Conservation (phyloP, 2,888 invertebrate genomes). For the Cistogaster globosa region DNA sequence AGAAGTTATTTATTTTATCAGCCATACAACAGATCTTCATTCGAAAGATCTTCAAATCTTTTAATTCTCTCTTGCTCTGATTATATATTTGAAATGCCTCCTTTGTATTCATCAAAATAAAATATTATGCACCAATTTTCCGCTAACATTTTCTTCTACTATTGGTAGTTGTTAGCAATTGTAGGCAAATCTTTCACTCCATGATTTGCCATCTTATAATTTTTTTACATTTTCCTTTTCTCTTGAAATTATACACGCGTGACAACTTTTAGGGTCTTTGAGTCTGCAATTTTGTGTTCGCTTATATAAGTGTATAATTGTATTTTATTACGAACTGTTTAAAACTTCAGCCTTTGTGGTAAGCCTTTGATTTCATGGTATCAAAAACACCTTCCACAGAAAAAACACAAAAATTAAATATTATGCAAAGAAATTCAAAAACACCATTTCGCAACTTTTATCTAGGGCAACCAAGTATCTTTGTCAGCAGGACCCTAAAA, state of each 20-base stretch:
- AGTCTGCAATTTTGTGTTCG: constrained; percentile 9
- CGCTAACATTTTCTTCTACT: neutral
- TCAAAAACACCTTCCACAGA: too few relatives aligned
- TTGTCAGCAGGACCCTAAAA: neutral
- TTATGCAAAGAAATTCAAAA: neutral
- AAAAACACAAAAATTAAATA: too few relatives aligned
- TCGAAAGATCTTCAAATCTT: too few relatives aligned
- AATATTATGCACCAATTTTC: neutral
- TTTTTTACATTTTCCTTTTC: constrained; percentile 8
- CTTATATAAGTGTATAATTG: neutral
- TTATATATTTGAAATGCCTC: too few relatives aligned
- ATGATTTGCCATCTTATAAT: neutral
- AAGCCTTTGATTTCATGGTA: too few relatives aligned
- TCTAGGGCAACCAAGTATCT: neutral
- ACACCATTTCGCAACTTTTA: neutral
- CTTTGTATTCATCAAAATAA: too few relatives aligned
- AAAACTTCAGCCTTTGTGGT: too few relatives aligned
- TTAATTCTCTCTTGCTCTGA: too few relatives aligned
- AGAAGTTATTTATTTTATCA: too few relatives aligned
- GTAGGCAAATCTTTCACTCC: neutral
- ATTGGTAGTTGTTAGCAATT: neutral
- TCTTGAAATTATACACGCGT: constrained; percentile 50
- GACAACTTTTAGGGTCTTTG: constrained; percentile 47
- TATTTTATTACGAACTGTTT: neutral
- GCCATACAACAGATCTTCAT: too few relatives aligned